Evolutionary conservation across 2,797 vertebrate species (phyloP).

Genomic region (Rhabdophis nuchalis): DNA sequence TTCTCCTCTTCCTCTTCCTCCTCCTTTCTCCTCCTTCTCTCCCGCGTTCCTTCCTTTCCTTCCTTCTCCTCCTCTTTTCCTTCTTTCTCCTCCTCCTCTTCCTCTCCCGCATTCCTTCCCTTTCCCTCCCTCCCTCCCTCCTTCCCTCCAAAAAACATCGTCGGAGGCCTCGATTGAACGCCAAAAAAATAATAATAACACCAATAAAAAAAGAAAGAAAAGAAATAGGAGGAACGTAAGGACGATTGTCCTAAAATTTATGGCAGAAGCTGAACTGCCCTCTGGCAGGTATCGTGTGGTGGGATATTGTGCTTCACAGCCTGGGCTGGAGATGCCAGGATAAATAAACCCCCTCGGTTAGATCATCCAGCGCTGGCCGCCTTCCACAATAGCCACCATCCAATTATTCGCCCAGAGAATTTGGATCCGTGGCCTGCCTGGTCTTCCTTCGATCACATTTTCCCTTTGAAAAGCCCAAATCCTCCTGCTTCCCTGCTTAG

Average conservation of each 20-base stretch:
- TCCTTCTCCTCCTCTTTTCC: neutral
- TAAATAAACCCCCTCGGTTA: neutral
- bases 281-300: neutral
- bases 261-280: neutral
- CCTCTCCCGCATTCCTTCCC: too few relatives aligned
- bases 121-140: too few relatives aligned
- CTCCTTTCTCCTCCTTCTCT: neutral
- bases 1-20: neutral
- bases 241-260: neutral
- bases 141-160: neutral
- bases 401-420: neutral
- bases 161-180: neutral
- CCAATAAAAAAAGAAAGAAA: neutral
- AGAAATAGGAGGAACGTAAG: neutral
- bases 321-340: neutral
- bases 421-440: neutral
- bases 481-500: neutral
- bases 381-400: neutral
- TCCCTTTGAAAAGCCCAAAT: neutral
- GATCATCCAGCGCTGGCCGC: neutral
- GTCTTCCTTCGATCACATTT: neutral
- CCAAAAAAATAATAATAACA: neutral
- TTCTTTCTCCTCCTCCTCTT: too few relatives aligned
- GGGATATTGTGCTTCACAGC: neutral
- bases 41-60: neutral